Percentiles rank a stretch among this genome's conserved stretches.
phyloP scores from a whole-genome alignment of 1,140 invertebrate species.

The Brachionus manjavacas region DNA sequence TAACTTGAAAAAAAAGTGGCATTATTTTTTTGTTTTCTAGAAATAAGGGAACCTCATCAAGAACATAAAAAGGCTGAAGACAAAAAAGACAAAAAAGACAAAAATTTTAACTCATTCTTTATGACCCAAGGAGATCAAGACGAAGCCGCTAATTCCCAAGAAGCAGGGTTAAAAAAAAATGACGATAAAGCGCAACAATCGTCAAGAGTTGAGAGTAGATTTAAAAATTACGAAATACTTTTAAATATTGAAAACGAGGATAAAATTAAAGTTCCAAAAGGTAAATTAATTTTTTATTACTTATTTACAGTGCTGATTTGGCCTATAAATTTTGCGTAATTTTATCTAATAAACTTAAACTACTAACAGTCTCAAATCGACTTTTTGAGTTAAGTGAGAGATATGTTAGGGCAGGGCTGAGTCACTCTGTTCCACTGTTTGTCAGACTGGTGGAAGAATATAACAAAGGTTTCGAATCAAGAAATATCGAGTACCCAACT shows the following conservation, averaged over 20 bases:
- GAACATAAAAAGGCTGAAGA: background rate
- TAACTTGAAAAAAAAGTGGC: background rate
- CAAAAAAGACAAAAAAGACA: too few relatives aligned
- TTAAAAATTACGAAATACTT: constrained; percentile 7
- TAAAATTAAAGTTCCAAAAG: constrained; percentile 32
- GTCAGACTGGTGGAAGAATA: too few relatives aligned
- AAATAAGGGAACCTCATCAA: background rate
- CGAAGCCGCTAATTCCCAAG: background rate
- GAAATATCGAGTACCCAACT: too few relatives aligned
- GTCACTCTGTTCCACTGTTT: too few relatives aligned
- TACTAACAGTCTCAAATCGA: too few relatives aligned
- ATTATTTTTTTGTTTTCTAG: background rate
- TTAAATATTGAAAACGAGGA: constrained; percentile 42
- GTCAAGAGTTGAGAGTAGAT: background rate
- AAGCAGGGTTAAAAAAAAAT: background rate
- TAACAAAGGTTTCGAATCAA: too few relatives aligned
- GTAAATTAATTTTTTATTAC: background rate
- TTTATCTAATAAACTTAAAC: too few relatives aligned
- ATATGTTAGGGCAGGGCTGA: too few relatives aligned
- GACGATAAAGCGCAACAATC: background rate
- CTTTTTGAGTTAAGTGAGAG: too few relatives aligned
- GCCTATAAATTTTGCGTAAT: too few relatives aligned
- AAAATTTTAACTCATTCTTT: constrained; percentile 39
- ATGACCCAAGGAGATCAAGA: constrained; percentile 36
- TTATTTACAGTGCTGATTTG: background rate